Base-by-base conservation (phyloP, 2,888 invertebrate species). In the Neocrepidodera transversa region DNA sequence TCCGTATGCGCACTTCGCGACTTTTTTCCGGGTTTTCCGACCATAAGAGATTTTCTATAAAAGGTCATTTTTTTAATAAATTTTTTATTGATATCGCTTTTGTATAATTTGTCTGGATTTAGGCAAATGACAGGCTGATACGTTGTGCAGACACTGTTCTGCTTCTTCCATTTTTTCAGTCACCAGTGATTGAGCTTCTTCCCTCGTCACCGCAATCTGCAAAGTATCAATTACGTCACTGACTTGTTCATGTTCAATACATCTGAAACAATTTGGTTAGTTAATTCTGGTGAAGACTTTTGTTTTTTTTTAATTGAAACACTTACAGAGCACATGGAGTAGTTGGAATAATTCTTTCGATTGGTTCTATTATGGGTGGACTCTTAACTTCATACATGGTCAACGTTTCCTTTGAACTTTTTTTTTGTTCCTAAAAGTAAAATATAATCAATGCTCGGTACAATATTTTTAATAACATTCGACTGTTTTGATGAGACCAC, bases 281-380 rank as follows among this genome's bases (percentile, higher is more conserved):
- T 48, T 11, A 23, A n/a, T 48, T 5, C 16, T 28, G 13, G 13
- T 48, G 28, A 26, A 14, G 13, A 26, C 14, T 28, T 47, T 20
- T 10, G 5, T 10, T 38, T 2, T 49, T n/a, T 10, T 20, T 10
- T 32, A 10, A 16, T 16, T 17, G 16, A 16, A 17, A 13, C 35
- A 75, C 81, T 80, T 73, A 83, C 80, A 84, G 69, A 47, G 83
- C 79, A 70, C 84, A 84, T 6, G 84, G 83, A 71, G 81, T 81
- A 11, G 81, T 80, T 4, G 76, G 74, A 43, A 79, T 81, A 45
- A 82, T 75, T 13, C 74, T 60, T 16, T 78, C 72, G 28, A 83
- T 63, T 1, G 71, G 62, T 30, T 79, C 75, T 10, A 79, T 68
- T 52, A 69, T 67, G 5, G 78, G 69, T 58, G 71, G 75, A 11